Base-by-base conservation (phyloP, 2,888 invertebrate genomes). In the Phaedon cochleariae region DNA sequence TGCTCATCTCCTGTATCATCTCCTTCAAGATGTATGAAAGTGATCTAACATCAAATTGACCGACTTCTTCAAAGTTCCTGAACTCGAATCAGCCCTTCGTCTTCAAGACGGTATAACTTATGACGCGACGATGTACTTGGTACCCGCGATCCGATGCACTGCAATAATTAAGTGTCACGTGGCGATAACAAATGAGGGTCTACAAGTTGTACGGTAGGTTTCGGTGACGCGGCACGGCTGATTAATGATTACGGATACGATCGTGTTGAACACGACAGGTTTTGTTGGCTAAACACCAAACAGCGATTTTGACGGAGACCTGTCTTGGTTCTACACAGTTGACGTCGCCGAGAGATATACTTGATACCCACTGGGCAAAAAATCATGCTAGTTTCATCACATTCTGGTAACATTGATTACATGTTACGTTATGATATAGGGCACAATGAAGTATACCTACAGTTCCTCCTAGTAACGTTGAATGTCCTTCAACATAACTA, bases 181-280 rank as follows among this genome's bases (percentile, higher is more conserved):
- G 75, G 77, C 76, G 72, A 72, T 78, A 76, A 79, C 77, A 79
- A 78, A 79, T 77, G 79, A 79, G 78, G 76, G 74, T 74, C 70
- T 68, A 70, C 69, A 70, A 71, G 72, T 71, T 66, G 63, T 62
- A 65, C 64, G 65, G 67, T 41, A 41, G 55, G 34, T 55, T 55
- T n/a, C 73, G 79, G 77, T 79, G 74, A 75, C 72, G 73, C 74
- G 77, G 72, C 72, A 74, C 74, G 72, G 72, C 79, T 83, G 83
- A 82, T 83, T 82, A 82, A 83, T 82, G 82, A 81, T 79, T 77
- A 76, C 74, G 76, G 79, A 77, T 79, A 76, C 77, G n/a, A n/a
- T n/a, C n/a, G 77, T 81, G 82, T 81, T 81, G 76, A 81, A 81
- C 82, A 81, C 76, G 75, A 70, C 72, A 69, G 74, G 79, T 79